Evolutionary conservation across 2,797 vertebrate species (phyloP).

Genomic region (Distichodus sexfasciatus): DNA sequence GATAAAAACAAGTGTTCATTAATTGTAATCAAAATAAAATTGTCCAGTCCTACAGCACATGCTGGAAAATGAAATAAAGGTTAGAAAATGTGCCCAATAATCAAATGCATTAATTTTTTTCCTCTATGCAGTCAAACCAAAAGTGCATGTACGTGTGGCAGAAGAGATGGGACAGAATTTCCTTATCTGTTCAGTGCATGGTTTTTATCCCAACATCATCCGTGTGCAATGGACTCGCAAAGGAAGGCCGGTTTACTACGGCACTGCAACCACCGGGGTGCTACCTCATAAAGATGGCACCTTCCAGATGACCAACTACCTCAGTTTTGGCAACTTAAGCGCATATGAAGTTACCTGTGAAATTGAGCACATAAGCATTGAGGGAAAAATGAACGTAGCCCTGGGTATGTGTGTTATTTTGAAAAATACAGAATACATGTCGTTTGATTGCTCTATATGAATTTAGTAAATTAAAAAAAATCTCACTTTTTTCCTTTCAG

Average conservation of each 20-base stretch:
- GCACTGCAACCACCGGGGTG: conserved; percentile 29
- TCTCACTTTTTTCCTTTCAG: too few species aligned
- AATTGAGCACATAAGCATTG: conserved; percentile 36
- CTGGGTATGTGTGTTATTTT: conserved; percentile 1
- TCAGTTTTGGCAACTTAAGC: conserved; percentile 22
- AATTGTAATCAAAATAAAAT: too few species aligned
- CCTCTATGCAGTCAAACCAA: conserved; percentile 29
- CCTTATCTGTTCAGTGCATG: conserved; percentile 18
- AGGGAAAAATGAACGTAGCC: conserved; percentile 5
- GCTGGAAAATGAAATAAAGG: too few species aligned
- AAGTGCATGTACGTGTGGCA: conserved; percentile 5
- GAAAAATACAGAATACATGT: neutral
- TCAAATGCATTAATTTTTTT: neutral
- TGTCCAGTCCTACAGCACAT: too few species aligned
- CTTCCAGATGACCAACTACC: conserved; percentile 41
- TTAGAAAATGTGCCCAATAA: too few species aligned
- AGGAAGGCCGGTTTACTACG: conserved; percentile 28
- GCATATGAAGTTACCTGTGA: conserved; percentile 19
- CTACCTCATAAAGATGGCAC: conserved; percentile 45
- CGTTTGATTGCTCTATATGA: neutral
- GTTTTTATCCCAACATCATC: conserved; percentile 43
- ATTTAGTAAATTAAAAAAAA: too few species aligned
- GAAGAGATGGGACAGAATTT: conserved; percentile 5
- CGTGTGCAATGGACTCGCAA: conserved; percentile 28
- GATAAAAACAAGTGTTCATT: too few species aligned